Evolutionary conservation across 2,113 vertebrate species (phyloP).

Genomic region (Collichthys lucidus): DNA sequence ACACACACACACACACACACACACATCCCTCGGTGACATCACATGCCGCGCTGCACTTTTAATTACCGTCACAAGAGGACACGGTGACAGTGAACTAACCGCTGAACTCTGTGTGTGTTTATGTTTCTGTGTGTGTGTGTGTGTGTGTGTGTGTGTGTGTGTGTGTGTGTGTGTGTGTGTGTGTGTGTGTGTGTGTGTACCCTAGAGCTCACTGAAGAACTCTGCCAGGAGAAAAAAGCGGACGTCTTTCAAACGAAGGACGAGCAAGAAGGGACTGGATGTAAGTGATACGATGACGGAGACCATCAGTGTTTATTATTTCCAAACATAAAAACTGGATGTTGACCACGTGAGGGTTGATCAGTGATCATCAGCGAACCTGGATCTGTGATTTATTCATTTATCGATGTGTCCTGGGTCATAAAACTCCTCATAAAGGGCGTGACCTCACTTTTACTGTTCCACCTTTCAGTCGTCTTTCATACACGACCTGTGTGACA

Average conservation of each 20-base stretch:
- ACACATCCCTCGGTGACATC: conserved; percentile 30
- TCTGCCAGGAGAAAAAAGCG: conserved; percentile 96
- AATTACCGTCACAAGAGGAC: conserved; percentile 60
- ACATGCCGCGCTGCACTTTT: conserved; percentile 60
- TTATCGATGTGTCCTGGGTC: too few relatives aligned
- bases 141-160: too few relatives aligned
- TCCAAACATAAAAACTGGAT: too few relatives aligned
- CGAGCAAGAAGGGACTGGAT: conserved; percentile 95
- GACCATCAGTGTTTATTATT: too few relatives aligned
- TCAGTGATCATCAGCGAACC: too few relatives aligned
- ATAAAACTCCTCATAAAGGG: too few relatives aligned
- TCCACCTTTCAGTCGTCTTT: too few relatives aligned
- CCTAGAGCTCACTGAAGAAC: conserved; percentile 90
- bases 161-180: conserved; percentile 17
- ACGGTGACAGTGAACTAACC: conserved; percentile 61
- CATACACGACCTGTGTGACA: too few relatives aligned
- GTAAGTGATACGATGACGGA: conserved; percentile 78
- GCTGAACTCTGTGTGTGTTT: conserved; percentile 28
- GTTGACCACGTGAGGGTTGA: too few relatives aligned
- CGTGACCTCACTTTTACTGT: too few relatives aligned
- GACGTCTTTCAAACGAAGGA: conserved; percentile 97
- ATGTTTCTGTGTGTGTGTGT: not conserved
- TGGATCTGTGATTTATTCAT: too few relatives aligned
- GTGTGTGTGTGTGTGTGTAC: conserved; percentile 30
- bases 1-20: too few relatives aligned